phyloP scores from a whole-genome alignment of 2,888 invertebrate species.

The Agrilus mali region DNA sequence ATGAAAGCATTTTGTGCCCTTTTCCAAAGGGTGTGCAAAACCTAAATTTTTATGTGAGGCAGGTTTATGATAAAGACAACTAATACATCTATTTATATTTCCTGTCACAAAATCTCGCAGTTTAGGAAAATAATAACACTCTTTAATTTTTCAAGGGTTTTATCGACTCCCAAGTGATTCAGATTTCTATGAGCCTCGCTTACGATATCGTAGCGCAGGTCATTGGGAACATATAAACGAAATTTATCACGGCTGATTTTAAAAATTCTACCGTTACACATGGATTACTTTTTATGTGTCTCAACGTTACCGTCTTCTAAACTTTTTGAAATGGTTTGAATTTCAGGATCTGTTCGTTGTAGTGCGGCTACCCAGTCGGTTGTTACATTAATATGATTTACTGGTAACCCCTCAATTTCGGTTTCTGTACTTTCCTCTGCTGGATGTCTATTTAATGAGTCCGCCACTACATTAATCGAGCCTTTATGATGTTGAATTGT shows the following conservation, averaged over 20 bases:
- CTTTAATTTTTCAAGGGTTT: conserved; percentile 15
- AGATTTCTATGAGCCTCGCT: too few species aligned
- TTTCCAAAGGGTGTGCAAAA: conserved; percentile 22
- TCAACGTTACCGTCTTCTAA: conserved; percentile 11
- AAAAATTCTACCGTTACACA: conserved; percentile 10
- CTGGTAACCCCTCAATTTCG: conserved; percentile 7
- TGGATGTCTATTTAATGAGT: conserved; percentile 13
- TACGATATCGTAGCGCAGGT: conserved; percentile 3
- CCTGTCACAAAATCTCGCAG: conserved; percentile 18
- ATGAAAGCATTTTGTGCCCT: conserved; percentile 25
- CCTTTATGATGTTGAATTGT: conserved; percentile 14
- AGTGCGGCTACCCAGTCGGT: conserved; percentile 3
- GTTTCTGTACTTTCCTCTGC: conserved; percentile 9
- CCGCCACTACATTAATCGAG: conserved; percentile 8
- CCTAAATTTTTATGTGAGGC: conserved; percentile 14
- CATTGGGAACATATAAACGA: conserved; percentile 8
- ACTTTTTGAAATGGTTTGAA: conserved; percentile 1
- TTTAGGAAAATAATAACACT: conserved; percentile 19
- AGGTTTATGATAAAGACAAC: conserved; percentile 20
- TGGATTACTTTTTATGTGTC: conserved; percentile 5
- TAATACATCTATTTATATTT: conserved; percentile 19
- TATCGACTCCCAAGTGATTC: conserved; percentile 21
- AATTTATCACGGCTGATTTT: conserved; percentile 4
- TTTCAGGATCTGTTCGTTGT: conserved; percentile 3
- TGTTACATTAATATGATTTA: conserved; percentile 4